Evolutionary conservation across 2,797 vertebrate genomes (phyloP).

Genomic region (Chelon auratus): DNA sequence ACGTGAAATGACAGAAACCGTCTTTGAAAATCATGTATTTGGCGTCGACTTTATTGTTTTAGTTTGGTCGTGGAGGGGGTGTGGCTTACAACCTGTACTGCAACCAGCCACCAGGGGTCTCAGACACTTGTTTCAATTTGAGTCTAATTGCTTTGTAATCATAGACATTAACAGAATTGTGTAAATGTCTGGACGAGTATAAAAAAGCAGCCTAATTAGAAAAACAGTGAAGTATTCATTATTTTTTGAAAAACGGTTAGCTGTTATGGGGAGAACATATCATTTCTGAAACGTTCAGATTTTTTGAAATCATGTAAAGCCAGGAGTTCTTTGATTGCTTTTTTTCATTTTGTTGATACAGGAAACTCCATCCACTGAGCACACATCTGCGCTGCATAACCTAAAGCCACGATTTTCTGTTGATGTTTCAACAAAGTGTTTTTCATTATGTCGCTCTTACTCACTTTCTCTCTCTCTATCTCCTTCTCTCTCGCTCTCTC

Average conservation of each 20-base stretch:
- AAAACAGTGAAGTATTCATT: neutral
- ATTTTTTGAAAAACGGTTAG: neutral
- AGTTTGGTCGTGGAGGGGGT: neutral
- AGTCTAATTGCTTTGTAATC: slow-evolving; percentile 21
- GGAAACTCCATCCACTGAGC: slow-evolving; percentile 15
- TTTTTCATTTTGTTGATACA: slow-evolving; percentile 15
- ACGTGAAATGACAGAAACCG: too few species aligned
- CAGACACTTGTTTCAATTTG: neutral
- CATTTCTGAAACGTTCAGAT: too few species aligned
- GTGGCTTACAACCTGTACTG: too few species aligned
- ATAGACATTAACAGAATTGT: neutral
- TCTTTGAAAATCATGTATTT: too few species aligned
- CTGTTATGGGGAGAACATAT: neutral
- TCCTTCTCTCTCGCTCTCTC: slow-evolving; percentile 15
- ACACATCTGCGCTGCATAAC: slow-evolving; percentile 32
- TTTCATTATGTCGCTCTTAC: slow-evolving; percentile 25
- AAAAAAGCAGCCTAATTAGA: neutral
- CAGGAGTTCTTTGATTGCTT: neutral
- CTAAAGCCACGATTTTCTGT: slow-evolving; percentile 43
- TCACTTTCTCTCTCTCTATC: slow-evolving; percentile 1
- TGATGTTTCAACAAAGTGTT: slow-evolving; percentile 44
- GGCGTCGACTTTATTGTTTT: too few species aligned
- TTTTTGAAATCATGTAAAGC: slow-evolving; percentile 8
- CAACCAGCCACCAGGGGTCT: neutral
- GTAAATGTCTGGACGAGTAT: neutral